Percentiles rank a stretch among this genome's conserved stretches.
These are phyloP conservation scores for Hermetia illucens DNA, from an alignment of 1,140 invertebrate species.

Conservation along the genomic window DNA sequence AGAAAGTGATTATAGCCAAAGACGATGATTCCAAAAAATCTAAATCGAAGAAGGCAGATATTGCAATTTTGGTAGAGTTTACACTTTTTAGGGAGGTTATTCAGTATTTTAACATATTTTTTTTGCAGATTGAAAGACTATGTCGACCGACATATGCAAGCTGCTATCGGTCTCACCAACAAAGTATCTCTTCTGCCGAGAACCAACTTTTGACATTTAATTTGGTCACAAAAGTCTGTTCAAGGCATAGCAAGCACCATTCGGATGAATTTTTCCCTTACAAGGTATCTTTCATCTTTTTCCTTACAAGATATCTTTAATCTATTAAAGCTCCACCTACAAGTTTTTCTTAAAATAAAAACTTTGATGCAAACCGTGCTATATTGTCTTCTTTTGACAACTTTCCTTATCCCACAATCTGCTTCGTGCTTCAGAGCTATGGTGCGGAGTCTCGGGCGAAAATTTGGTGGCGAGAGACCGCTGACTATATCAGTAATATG, in stretches of 20 bases:
- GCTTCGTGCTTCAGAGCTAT: no score
- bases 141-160: constrained; percentile 36
- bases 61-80: constrained; percentile 1
- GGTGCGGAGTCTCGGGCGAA: neutral
- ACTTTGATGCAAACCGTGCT: neutral
- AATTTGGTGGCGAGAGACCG: constrained; percentile 1
- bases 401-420: neutral
- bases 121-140: constrained; percentile 33
- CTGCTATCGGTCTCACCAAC: constrained; percentile 13
- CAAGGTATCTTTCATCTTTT: neutral
- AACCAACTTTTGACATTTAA: neutral
- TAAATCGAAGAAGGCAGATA: constrained; percentile 11
- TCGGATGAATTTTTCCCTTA: neutral
- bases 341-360: neutral
- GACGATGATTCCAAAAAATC: constrained; percentile 5
- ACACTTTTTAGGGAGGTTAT: neutral
- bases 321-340: neutral
- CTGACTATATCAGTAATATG: constrained; percentile 2
- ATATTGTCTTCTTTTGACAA: neutral
- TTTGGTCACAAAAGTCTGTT: neutral
- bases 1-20: constrained; percentile 13
- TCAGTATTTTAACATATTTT: constrained; percentile 6
- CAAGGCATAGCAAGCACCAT: neutral
- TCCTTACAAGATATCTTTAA: neutral
- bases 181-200: neutral